These are phyloP conservation scores for Drosophila takahashii DNA, from an alignment of 1,140 invertebrate species.

Conservation along the genomic window DNA sequence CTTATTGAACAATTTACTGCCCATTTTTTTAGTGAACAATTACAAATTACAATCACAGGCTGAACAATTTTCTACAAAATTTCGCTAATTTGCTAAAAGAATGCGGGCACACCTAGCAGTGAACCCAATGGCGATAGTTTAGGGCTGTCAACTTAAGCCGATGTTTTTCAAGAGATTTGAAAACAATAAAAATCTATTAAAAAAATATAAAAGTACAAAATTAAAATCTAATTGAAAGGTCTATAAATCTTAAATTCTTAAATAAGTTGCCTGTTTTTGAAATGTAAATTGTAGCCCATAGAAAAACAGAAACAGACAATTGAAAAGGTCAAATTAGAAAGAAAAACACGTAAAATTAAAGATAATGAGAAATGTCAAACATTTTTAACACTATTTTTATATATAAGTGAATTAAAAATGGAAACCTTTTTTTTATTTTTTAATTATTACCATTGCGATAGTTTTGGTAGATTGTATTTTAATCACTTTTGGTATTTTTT, in stretches of 20 bases:
- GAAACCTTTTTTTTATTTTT: no score
- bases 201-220: background rate
- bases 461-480: background rate
- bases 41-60: slow-evolving; percentile 33
- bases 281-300: no score
- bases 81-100: slow-evolving; percentile 2
- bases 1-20: slow-evolving; percentile 88
- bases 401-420: no score
- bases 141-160: background rate
- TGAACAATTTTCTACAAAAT: slow-evolving; percentile 24
- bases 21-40: slow-evolving; percentile 84
- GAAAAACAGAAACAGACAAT: no score
- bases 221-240: no score
- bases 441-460: no score
- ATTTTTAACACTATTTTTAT: no score
- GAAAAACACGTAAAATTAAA: no score
- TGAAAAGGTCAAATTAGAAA: no score
- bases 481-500: background rate
- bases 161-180: background rate
- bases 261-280: no score
- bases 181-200: background rate
- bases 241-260: no score
- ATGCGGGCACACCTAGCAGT: slow-evolving; percentile 34
- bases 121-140: background rate
- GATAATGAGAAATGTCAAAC: no score